Evolutionary conservation across 2,113 vertebrate genomes (phyloP), one percentile per base, ranked within the genome.

Genomic region (Epinephelus moara): DNA sequence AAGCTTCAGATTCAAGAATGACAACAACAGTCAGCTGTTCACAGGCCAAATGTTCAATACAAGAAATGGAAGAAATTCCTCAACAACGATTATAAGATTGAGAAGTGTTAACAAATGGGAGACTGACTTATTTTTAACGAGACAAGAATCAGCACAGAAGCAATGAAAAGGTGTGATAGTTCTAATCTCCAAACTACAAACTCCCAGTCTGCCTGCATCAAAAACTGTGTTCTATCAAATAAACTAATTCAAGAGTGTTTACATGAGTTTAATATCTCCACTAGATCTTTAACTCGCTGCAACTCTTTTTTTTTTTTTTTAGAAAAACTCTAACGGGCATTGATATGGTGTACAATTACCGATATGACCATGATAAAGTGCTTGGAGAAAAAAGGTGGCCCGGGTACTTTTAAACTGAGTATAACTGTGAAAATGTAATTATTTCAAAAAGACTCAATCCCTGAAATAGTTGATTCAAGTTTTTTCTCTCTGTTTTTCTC

Each of bases 311-410:
- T 17, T 45, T 84, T 19, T 19, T 84, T 19, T 19, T 17, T 45
- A 55, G 17, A 56, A n/a, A 55, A 15, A 45, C 42, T 17, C 21
- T 40, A 37, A 21, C 40, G 74, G 50, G 1, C 25, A 80, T 30
- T 45, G 27, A 84, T 80, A 45, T 37, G n/a, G 45, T 64, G 25
- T 57, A 13, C 70, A 64, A 74, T 56, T 64, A 59, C 0, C 5
- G 42, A 50, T 7, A 18, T 30, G 52, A 19, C 37, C 18, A n/a
- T 15, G 60, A 66, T 30, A 45, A 37, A 42, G 3, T 40, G 18
- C 49, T 18, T 18, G 23, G 27, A 49, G 27, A 50, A 50, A 30
- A 33, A 56, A 18, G 11, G 15, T 19, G 33, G 27, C 68, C 50
- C n/a, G 30, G n/a, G 13, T 18, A 45, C 15, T n/a, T 2, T 21